Base-by-base conservation (phyloP, 1,140 invertebrate genomes). In the Ceratosolen fusciceps region DNA sequence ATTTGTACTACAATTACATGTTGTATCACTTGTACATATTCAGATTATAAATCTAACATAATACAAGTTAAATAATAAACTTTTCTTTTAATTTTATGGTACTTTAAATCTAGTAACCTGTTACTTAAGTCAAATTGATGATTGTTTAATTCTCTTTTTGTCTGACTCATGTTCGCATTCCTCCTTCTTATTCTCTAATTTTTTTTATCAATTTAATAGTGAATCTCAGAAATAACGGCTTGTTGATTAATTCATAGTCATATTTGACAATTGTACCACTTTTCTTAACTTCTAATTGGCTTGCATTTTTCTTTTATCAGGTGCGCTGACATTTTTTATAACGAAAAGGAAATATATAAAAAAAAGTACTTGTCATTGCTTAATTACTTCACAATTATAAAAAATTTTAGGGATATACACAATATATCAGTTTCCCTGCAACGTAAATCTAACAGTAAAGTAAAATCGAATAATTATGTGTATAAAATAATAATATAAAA, bases 11-110 rank as follows among this genome's bases (percentile, higher is more conserved):
- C 81, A 82, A 84, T 75, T 82, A 80, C 76, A 82, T 84, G 65
- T 77, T 86, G 73, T 83, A 62, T 86, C 81, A 83, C 81, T 86
- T 86, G 84, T 86, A 87, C 83, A 86, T 85, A 85, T 80, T 86
- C 86, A 84, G 84, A 85, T 84, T 86, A 80, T 82, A 86, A 74
- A 84, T 80, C 80, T 88, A 86, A 87, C 80, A 81, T 86, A 86
- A 85, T 83, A 81, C 77, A 81, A 79, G 79, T 80, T 83, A 83
- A 83, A 84, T 74, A 54, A 79, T 84, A 84, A 72, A 80, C 81
- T 54, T 54, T 62, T 31, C 16, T 10, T 56, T 58, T 43, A 72
- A 47, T 24, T 24, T 5, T 68, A 79, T 67, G 39, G 31, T 62
- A 43, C n/a, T 72, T 47, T 60, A 49, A 19, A 60, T 72, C 39